phyloP scores from a whole-genome alignment of 2,113 vertebrate species.

The Pimephales promelas region DNA sequence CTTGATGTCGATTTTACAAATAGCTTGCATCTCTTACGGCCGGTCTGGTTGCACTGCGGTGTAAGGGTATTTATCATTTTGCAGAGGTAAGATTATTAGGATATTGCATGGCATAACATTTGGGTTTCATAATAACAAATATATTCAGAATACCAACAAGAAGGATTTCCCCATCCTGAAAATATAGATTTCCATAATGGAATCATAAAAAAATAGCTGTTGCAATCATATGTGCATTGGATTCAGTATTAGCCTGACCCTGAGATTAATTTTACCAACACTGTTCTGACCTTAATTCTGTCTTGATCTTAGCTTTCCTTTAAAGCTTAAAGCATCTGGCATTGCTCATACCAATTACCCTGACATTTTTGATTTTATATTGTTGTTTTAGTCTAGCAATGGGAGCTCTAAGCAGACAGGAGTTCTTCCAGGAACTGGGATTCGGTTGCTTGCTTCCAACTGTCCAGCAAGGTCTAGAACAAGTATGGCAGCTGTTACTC shows the following conservation, averaged over 20 bases:
- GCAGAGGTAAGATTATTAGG: background rate
- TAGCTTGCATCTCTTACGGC: background rate
- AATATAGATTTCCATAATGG: background rate
- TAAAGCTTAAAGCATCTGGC: background rate
- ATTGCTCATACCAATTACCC: background rate
- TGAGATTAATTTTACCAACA: conserved; percentile 9
- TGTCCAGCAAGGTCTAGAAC: conserved; percentile 81
- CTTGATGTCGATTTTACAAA: background rate
- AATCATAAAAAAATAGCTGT: too few relatives aligned
- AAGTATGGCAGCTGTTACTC: conserved; percentile 84
- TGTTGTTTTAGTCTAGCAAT: conserved; percentile 18
- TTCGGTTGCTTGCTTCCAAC: conserved; percentile 82
- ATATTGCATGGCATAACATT: background rate
- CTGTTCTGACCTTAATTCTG: conserved; percentile 12
- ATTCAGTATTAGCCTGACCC: conserved; percentile 6
- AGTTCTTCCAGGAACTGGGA: conserved; percentile 80
- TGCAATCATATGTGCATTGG: background rate
- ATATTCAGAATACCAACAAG: background rate
- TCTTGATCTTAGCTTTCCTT: background rate
- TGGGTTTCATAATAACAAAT: background rate
- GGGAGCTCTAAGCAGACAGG: conserved; percentile 69
- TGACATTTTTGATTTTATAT: background rate
- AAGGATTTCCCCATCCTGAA: background rate
- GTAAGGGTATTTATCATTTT: background rate
- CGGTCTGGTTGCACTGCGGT: conserved; percentile 15